Conservation (phyloP, 2,888 invertebrate species). For the Patella pellucida region DNA sequence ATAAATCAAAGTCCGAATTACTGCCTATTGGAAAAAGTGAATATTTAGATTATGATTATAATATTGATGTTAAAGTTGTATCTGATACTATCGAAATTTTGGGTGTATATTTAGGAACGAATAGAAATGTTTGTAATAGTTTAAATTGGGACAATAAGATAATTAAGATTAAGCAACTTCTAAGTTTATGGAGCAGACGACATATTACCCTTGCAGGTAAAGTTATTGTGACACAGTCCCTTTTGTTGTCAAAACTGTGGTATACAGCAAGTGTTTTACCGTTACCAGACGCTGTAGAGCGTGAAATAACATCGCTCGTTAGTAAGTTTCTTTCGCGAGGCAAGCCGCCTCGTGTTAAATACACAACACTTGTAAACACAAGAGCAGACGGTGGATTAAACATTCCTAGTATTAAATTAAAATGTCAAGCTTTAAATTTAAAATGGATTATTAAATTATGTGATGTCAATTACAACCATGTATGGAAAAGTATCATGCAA, state of each 20-base stretch:
- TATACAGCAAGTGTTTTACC: not conserved
- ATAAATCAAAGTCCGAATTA: not conserved
- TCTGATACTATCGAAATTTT: not conserved
- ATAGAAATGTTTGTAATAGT: not conserved
- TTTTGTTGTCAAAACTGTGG: not conserved
- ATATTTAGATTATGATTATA: not conserved
- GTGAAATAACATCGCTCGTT: not conserved
- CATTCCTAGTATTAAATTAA: no score
- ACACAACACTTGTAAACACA: not conserved
- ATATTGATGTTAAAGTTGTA: not conserved
- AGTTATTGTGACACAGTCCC: not conserved
- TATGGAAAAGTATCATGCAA: no score
- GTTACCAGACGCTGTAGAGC: not conserved
- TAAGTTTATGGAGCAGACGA: conserved; percentile 13
- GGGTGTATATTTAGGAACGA: not conserved
- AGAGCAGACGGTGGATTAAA: not conserved
- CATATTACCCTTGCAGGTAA: not conserved
- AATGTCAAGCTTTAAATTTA: no score
- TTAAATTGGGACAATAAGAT: not conserved
- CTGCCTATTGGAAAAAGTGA: not conserved
- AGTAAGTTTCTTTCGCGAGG: not conserved
- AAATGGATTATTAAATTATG: no score
- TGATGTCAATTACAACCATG: no score
- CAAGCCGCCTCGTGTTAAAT: not conserved
- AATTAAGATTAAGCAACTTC: not conserved